Base-by-base conservation (phyloP, 2,888 invertebrate genomes). In the Papilio elwesi region DNA sequence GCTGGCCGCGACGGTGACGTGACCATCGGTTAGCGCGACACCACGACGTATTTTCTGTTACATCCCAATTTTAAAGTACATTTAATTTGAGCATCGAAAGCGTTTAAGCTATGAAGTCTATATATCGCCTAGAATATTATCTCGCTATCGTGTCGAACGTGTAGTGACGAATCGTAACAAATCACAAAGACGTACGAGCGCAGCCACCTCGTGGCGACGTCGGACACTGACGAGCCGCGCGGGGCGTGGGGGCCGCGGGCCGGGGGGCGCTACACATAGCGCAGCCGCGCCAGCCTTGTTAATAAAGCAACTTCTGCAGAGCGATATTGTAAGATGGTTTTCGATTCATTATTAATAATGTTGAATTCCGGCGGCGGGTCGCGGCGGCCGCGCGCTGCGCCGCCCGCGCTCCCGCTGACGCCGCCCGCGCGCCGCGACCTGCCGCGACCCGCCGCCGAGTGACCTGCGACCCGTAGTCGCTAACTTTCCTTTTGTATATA, bases 401-500 rank as follows among this genome's bases (percentile, higher is more conserved):
- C 43, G 64, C 63, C 55, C 66, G 53, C 36, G 69, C 67, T 47
- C 64, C 43, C 70, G 16, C 69, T 66, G 69, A n/a, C 26, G 49
- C 59, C 49, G 47, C 59, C 51, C 52, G 62, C 52, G 43, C 55
- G 70, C 55, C 51, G 16, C 55, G 65, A 55, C 68, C 57, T 59
- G n/a, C n/a, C n/a, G n/a, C n/a, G n/a, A n/a, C n/a, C n/a, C n/a
- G 67, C 11, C 26, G 47, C n/a, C 68, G 74, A 70, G 63, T 51
- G 52, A n/a, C 70, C 16, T 12, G 71, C 55, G 66, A 63, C 57
- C 43, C 49, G 67, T 63, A 26, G 73, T 66, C 73, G 79, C 80
- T 85, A 85, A 85, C 88, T 88, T 88, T 87, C 87, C 84, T 89
- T 90, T 90, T 90, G 90, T 90, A 89, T 90, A 90, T 90, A 90